These are phyloP conservation scores for Dorcus parallelipipedus DNA, from an alignment of 2,888 invertebrate genomes.

Conservation along the genomic window DNA sequence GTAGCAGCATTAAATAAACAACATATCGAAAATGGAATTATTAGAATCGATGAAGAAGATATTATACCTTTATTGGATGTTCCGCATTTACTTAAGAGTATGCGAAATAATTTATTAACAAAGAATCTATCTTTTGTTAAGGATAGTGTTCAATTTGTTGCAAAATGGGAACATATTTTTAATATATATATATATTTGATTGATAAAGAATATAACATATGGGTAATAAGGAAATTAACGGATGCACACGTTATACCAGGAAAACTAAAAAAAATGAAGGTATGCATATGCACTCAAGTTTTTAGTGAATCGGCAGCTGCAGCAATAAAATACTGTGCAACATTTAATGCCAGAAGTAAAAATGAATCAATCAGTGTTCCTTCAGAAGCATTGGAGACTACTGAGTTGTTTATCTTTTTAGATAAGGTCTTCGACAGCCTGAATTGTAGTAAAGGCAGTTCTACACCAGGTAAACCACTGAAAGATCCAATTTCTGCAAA, in stretches of 20 bases:
- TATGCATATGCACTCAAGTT: conserved; percentile 21
- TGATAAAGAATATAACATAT: conserved; percentile 14
- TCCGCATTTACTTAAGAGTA: conserved; percentile 23
- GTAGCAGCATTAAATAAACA: not conserved
- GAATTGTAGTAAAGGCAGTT: conserved; percentile 1
- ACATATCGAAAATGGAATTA: not conserved
- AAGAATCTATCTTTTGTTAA: conserved; percentile 17
- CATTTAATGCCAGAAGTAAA: not conserved
- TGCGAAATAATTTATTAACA: conserved; percentile 20
- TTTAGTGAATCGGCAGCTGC: conserved; percentile 23
- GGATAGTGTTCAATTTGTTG: conserved; percentile 3
- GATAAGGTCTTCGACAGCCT: conserved; percentile 22
- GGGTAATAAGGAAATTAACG: conserved; percentile 18
- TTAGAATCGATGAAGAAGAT: not conserved
- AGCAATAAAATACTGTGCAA: conserved; percentile 16
- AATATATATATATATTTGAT: conserved; percentile 18
- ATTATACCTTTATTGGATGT: conserved; percentile 20
- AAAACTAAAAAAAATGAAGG: conserved; percentile 26
- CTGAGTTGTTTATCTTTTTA: conserved; percentile 19
- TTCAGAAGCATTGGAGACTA: conserved; percentile 18
- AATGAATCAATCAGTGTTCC: not conserved
- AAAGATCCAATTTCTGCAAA: not conserved
- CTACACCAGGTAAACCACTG: not conserved
- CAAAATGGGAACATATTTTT: conserved; percentile 22
- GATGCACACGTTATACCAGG: conserved; percentile 18